Conservation (phyloP, 2,888 invertebrate species). For the Drosophila anceps region DNA sequence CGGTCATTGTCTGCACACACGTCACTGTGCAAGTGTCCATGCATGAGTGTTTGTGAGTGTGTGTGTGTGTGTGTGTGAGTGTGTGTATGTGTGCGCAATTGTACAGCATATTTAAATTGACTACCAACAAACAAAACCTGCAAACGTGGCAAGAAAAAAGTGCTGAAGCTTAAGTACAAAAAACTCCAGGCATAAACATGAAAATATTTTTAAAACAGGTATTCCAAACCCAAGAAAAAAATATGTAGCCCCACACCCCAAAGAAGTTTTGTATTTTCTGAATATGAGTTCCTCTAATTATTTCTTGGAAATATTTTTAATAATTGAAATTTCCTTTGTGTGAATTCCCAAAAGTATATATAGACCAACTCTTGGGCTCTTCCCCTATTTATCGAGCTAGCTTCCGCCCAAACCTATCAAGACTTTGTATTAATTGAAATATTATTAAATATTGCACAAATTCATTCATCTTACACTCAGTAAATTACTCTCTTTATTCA, state of each 20-base stretch:
- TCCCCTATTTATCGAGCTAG: not conserved
- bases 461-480: not conserved
- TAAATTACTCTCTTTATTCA: not conserved
- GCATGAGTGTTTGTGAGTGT: slow-evolving; percentile 1
- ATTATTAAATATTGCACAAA: not conserved
- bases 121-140: slow-evolving; percentile 39
- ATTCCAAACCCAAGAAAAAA: not conserved
- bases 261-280: not conserved
- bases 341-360: not conserved
- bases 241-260: not conserved
- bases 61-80: slow-evolving; percentile 5
- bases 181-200: slow-evolving; percentile 8
- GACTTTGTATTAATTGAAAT: not conserved
- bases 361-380: not conserved
- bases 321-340: not conserved
- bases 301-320: not conserved
- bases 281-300: not conserved
- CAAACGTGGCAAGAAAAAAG: slow-evolving; percentile 14
- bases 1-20: slow-evolving; percentile 41
- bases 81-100: slow-evolving; percentile 18
- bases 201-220: slow-evolving; percentile 54
- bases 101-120: slow-evolving; percentile 34
- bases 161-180: slow-evolving; percentile 9
- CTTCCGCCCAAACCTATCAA: not conserved
- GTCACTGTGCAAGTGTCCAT: slow-evolving; percentile 6